These are phyloP conservation scores for Lymantria monacha DNA, from an alignment of 2,888 invertebrate species.

Conservation along the genomic window DNA sequence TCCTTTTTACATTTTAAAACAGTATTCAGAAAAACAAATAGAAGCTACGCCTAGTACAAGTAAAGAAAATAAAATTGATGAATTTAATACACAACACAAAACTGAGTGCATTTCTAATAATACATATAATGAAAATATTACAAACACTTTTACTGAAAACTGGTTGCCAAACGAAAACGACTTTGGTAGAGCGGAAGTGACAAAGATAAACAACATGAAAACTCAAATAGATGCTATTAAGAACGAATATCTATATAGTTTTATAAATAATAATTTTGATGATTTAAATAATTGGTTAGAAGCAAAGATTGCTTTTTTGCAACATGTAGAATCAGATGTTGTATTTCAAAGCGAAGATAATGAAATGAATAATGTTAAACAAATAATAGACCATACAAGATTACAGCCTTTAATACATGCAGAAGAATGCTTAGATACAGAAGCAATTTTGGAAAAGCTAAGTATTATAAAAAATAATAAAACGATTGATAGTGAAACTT, in stretches of 20 bases:
- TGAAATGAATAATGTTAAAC: constrained; percentile 12
- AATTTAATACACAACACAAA: neutral
- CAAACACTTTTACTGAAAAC: constrained; percentile 39
- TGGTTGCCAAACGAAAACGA: constrained; percentile 61
- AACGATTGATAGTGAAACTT: constrained; percentile 30
- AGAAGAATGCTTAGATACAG: constrained; percentile 54
- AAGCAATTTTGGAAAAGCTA: constrained; percentile 53
- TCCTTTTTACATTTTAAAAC: constrained; percentile 65
- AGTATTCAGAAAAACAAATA: constrained; percentile 36
- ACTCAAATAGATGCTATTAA: constrained; percentile 39
- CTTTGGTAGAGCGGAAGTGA: constrained; percentile 61
- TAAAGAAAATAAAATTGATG: constrained; percentile 5
- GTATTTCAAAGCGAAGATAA: constrained; percentile 36
- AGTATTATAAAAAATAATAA: constrained; percentile 54
- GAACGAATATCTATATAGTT: constrained; percentile 54
- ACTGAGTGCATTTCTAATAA: constrained; percentile 5
- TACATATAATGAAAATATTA: constrained; percentile 30
- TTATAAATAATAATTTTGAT: constrained; percentile 42
- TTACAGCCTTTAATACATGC: constrained; percentile 49
- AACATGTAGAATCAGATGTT: constrained; percentile 47
- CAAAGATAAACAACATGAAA: constrained; percentile 30
- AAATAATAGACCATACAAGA: constrained; percentile 23
- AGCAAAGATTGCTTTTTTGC: constrained; percentile 56
- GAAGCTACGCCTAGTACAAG: constrained; percentile 17
- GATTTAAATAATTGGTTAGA: constrained; percentile 59